phyloP scores from a whole-genome alignment of 2,888 invertebrate genomes.

The Folsomia manolachei region DNA sequence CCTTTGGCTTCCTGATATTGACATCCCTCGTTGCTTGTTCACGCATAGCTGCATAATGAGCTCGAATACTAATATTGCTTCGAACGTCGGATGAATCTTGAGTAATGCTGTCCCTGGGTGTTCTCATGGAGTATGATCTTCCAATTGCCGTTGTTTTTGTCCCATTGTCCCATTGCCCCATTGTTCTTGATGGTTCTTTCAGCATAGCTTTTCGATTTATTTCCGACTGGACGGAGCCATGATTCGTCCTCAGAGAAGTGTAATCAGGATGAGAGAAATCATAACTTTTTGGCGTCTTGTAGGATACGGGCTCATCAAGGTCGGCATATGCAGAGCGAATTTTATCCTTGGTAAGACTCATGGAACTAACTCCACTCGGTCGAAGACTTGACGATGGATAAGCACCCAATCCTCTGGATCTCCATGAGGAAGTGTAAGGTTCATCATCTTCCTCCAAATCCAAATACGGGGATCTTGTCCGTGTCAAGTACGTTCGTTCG shows the following conservation, averaged over 20 bases:
- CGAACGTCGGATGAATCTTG: slow-evolving; percentile 26
- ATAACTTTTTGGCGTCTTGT: slow-evolving; percentile 19
- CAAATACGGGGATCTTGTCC: slow-evolving; percentile 22
- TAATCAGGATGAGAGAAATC: slow-evolving; percentile 20
- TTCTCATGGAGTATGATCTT: not conserved
- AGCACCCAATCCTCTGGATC: slow-evolving; percentile 22
- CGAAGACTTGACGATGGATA: slow-evolving; percentile 5
- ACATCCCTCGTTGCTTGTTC: slow-evolving; percentile 17
- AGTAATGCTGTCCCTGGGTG: slow-evolving; percentile 25
- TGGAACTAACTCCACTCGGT: slow-evolving; percentile 13
- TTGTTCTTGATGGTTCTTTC: slow-evolving; percentile 24
- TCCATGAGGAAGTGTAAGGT: slow-evolving; percentile 14
- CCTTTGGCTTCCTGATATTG: slow-evolving; percentile 15
- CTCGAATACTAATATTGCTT: slow-evolving; percentile 37
- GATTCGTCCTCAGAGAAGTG: slow-evolving; percentile 6
- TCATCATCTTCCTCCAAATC: slow-evolving; percentile 36
- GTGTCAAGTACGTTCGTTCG: slow-evolving; percentile 23
- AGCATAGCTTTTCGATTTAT: slow-evolving; percentile 35
- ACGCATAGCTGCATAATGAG: slow-evolving; percentile 44
- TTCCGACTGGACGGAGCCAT: slow-evolving; percentile 22
- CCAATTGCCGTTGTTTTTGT: slow-evolving; percentile 1
- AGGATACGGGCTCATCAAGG: slow-evolving; percentile 27
- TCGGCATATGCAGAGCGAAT: slow-evolving; percentile 29
- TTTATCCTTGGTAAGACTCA: slow-evolving; percentile 26
- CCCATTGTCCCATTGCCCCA: not conserved